Percentiles rank a stretch among this genome's conserved stretches.
Conservation (phyloP, 2,888 invertebrate species). For the Noctuana brunneofusca region DNA sequence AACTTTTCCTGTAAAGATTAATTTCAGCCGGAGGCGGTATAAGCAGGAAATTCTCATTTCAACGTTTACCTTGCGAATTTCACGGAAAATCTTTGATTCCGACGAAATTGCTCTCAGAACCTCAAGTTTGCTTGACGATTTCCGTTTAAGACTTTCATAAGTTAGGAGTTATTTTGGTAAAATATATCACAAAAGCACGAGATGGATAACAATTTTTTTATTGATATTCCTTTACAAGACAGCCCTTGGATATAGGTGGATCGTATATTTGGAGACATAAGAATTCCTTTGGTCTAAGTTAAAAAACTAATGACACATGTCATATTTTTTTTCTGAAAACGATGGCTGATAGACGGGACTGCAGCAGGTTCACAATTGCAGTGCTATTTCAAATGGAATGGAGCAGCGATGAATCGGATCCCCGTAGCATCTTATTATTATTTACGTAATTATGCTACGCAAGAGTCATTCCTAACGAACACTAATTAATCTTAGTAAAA, state of each 20-base stretch:
- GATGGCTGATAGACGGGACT: no score
- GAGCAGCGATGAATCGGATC: no score
- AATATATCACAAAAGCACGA: no score
- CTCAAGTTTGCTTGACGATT: constrained; percentile 9
- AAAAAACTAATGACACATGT: no score
- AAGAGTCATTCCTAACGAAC: background rate
- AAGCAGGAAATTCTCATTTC: constrained; percentile 33
- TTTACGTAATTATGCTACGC: background rate
- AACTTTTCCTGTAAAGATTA: constrained; percentile 11
- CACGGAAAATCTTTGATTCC: constrained; percentile 36
- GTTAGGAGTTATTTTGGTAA: background rate
- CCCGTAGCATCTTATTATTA: background rate
- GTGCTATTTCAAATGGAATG: no score
- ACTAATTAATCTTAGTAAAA: constrained; percentile 2
- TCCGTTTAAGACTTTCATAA: constrained; percentile 8
- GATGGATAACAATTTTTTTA: no score
- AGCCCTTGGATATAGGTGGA: no score
- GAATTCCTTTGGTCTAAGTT: no score
- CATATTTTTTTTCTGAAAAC: no score
- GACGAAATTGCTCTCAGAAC: constrained; percentile 34
- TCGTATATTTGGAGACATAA: no score
- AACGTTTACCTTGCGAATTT: constrained; percentile 33
- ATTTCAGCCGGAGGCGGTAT: constrained; percentile 4
- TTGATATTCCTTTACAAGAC: no score
- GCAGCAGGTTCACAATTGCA: no score